These are phyloP conservation scores for Melitaea athalia DNA, from an alignment of 2,888 invertebrate genomes.

Conservation along the genomic window DNA sequence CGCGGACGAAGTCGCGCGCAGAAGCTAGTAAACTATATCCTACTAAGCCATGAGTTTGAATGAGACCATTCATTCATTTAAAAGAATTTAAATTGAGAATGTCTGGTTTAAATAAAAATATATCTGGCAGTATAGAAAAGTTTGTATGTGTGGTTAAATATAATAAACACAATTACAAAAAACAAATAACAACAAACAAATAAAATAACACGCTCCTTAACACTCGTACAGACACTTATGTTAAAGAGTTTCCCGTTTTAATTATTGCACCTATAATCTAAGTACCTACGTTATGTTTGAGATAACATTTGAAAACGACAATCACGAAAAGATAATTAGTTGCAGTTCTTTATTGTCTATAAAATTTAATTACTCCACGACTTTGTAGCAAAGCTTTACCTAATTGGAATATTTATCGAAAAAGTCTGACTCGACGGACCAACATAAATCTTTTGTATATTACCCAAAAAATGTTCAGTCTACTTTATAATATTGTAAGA, in stretches of 20 bases:
- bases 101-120: background rate
- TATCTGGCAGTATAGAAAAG: background rate
- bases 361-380: slow-evolving; percentile 26
- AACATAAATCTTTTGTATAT: background rate
- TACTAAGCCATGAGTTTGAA: background rate
- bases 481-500: no score
- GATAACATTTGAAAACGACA: slow-evolving; percentile 17
- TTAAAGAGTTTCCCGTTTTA: slow-evolving; percentile 1
- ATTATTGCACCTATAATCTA: slow-evolving; percentile 3
- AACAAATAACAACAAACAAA: background rate
- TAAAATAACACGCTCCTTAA: no score
- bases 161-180: background rate
- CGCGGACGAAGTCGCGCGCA: no score
- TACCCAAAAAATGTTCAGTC: no score
- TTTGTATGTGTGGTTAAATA: no score
- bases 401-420: slow-evolving; percentile 20
- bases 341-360: slow-evolving; percentile 29
- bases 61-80: background rate
- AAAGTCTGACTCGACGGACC: slow-evolving; percentile 13
- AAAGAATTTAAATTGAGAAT: slow-evolving; percentile 13
- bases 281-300: background rate
- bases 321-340: slow-evolving; percentile 41
- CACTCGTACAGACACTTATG: background rate
- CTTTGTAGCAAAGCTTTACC: slow-evolving; percentile 29
- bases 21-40: no score